These are phyloP conservation scores for Amblyraja radiata DNA, from an alignment of 2,797 vertebrate species.

Conservation along the genomic window DNA sequence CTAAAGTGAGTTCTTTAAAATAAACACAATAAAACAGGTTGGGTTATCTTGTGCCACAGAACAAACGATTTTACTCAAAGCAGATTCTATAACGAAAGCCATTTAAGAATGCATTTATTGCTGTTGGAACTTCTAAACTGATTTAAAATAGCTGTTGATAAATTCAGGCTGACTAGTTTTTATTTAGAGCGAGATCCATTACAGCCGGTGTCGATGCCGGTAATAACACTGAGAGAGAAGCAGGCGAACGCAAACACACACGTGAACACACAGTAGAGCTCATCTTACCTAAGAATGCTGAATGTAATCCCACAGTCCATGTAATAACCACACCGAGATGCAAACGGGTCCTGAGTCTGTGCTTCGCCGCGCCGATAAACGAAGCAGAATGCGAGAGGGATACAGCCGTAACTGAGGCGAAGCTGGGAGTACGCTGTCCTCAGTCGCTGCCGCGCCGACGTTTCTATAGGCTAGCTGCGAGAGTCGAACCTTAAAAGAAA, in stretches of 20 bases:
- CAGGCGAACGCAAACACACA: neutral
- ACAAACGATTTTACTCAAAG: neutral
- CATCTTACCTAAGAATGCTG: neutral
- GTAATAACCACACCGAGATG: neutral
- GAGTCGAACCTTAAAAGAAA: neutral
- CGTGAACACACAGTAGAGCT: neutral
- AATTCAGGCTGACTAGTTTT: neutral
- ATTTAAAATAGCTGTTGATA: neutral
- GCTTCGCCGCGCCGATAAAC: neutral
- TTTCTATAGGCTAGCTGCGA: neutral
- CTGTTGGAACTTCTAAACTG: neutral
- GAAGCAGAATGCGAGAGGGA: neutral
- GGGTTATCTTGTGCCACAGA: neutral
- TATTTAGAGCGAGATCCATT: neutral
- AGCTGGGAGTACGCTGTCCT: neutral
- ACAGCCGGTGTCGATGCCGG: neutral
- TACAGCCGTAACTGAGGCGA: neutral
- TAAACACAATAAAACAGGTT: neutral
- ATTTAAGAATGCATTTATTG: neutral
- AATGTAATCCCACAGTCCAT: slow-evolving; percentile 14
- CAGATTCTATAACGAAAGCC: neutral
- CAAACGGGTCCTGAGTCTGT: neutral
- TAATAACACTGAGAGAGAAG: neutral
- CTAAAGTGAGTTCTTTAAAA: neutral
- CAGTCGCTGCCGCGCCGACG: neutral